These are phyloP conservation scores for Vannuccia rotundouncinata DNA, from an alignment of 2,888 invertebrate genomes.

Conservation along the genomic window DNA sequence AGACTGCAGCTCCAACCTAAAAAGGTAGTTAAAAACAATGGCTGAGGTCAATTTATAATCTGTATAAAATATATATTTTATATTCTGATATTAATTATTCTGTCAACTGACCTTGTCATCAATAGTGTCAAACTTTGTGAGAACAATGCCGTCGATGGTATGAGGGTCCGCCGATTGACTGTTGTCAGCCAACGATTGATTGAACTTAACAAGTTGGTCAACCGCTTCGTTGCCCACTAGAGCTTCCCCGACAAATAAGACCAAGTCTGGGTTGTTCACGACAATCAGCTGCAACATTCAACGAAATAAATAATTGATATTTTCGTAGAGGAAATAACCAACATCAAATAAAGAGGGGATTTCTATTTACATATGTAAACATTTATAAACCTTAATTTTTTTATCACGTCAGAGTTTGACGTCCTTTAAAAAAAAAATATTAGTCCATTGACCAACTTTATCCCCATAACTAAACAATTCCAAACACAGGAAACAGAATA, in stretches of 20 bases:
- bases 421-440: too few species aligned
- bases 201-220: constrained; percentile 96
- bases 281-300: constrained; percentile 68
- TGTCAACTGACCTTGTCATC: constrained; percentile 82
- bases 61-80: too few species aligned
- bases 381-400: too few species aligned
- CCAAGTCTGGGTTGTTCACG: constrained; percentile 92
- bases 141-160: constrained; percentile 93
- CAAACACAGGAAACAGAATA: too few species aligned
- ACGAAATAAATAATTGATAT: background rate
- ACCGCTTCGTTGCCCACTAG: constrained; percentile 99
- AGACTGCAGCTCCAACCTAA: constrained; percentile 87
- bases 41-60: background rate
- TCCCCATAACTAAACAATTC: too few species aligned
- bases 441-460: too few species aligned
- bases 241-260: constrained; percentile 98
- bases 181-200: constrained; percentile 91
- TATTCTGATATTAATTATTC: too few species aligned
- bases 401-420: too few species aligned
- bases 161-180: constrained; percentile 62
- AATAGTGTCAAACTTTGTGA: constrained; percentile 99
- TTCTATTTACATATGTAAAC: too few species aligned
- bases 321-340: too few species aligned
- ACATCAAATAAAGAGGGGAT: too few species aligned
- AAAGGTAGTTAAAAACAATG: constrained; percentile 34